Base-by-base conservation (phyloP, 2,888 invertebrate species). In the Pristionchus mayeri region DNA sequence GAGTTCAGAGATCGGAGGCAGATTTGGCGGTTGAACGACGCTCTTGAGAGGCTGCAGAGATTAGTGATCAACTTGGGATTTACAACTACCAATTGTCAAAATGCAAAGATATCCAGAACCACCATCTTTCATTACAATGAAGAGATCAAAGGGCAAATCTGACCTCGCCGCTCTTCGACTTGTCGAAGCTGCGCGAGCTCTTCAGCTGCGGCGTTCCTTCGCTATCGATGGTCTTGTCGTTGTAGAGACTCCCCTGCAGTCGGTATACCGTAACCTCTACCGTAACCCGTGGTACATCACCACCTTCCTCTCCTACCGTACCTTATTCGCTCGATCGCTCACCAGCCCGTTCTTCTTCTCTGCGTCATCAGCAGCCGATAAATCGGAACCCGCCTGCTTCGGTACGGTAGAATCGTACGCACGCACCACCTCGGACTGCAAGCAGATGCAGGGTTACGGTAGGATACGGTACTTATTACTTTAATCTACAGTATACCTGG, bases 401-500 rank as follows among this genome's bases (percentile, higher is more conserved):
- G 80, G 80, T 40, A 40, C 57, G 24, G 40, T 54, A 34, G 80
- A 80, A 40, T 80, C 80, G 57, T 80, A 80, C 9, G 80, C 80
- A 3, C 40, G 21, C n/a, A 80, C 44, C 16, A 80, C 27, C 48
- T 57, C 57, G 30, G 54, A 54, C 80, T 80, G 80, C 7, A 52
- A 40, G 11, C 6, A 40, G 4, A 75, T 21, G 27, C 6, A 11
- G 34, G 80, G 40, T 80, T 80, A 37, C 54, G 80, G 54, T 80
- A 80, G 52, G 21, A 57, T 7, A 21, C 21, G 21, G 11, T 24
- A 18, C 21, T 24, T 24, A 7, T 24, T 57, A 57, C 57, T 2
- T n/a, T 57, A 57, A 21, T 1, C 60, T 71, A 71, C 37, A 21
- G 63, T n/a, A n/a, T 82, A 84, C 67, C 84, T 87, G 87, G 18